Base-by-base conservation (phyloP, 2,888 invertebrate genomes). In the Acronicta psi region DNA sequence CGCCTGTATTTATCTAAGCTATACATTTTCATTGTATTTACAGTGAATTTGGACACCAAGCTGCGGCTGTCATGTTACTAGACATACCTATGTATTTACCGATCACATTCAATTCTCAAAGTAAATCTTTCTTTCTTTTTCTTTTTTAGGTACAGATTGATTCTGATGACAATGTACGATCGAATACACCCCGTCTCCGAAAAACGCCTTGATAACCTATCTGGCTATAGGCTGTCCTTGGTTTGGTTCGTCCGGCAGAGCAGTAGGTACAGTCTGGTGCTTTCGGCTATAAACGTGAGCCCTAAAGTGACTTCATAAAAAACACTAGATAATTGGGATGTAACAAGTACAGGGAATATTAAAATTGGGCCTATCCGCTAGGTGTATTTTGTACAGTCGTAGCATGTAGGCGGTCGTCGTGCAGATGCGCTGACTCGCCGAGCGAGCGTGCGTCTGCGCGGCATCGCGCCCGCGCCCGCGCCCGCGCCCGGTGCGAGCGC, bases 401-500 rank as follows among this genome's bases (percentile, higher is more conserved):
- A n/a, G n/a, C n/a, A n/a, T 14, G 61, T 25, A 17, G 43, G 44
- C 43, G n/a, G 17, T 17, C 4, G 40, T 17, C 34, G 43, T 13
- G 51, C 25, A 29, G 45, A 40, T 34, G 61, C 11, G 34, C n/a
- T 20, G 60, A 42, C 50, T 8, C 52, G 51, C 40, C 42, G 8
- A 6, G 8, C 17, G 47, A 6, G 29, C 31, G 25, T 10, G 10
- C 10, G 9, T 9, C 10, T 4, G 34, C 34, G 34, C 34, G 34
- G 2, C 25, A 2, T 3, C 25, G 25, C 8, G 25, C 25, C 20
- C 20, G 20, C 20, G 20, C 5, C 3, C 11, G 29, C 4, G 29
- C 29, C 11, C 9, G 1, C 23, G 25, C 2, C 1, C 34, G 34
- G 34, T 11, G 58, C 65, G 78, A 64, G 34, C 9, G 58, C 65